These are phyloP conservation scores for Ophioderma brevispina DNA, from an alignment of 35 echinoderm and acorn worm genomes.

Conservation along the genomic window DNA sequence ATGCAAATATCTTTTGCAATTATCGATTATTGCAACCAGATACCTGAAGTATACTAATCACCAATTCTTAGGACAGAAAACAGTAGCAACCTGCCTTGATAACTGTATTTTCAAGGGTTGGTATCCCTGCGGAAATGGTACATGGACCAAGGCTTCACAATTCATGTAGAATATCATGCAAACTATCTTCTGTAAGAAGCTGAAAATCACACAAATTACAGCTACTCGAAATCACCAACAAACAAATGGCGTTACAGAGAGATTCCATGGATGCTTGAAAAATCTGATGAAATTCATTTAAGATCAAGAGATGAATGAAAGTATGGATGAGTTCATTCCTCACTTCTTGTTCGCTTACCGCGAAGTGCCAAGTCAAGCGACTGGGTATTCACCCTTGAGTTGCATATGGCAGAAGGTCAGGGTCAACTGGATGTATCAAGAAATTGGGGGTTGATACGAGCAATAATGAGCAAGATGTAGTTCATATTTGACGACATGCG, in stretches of 20 bases:
- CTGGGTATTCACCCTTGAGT: slow-evolving; percentile 11
- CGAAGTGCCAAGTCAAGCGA: neutral
- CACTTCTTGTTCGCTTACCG: slow-evolving; percentile 26
- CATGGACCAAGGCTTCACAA: neutral
- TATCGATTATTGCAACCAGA: neutral
- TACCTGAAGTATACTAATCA: neutral
- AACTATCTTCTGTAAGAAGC: neutral
- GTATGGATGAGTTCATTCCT: slow-evolving; percentile 3
- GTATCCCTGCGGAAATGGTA: neutral
- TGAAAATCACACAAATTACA: neutral
- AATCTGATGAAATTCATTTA: neutral
- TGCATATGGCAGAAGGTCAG: neutral
- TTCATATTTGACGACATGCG: neutral
- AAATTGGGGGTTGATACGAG: neutral
- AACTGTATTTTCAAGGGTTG: neutral
- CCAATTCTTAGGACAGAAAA: neutral
- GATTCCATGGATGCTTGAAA: neutral
- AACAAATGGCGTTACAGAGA: neutral
- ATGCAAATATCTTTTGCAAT: neutral
- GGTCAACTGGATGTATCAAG: neutral
- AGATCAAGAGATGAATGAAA: neutral
- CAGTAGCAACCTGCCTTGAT: neutral
- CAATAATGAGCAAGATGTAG: neutral
- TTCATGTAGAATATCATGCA: neutral
- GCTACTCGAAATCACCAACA: neutral